phyloP scores from a whole-genome alignment of 1,140 invertebrate genomes.

The Bombus soroeensis region DNA sequence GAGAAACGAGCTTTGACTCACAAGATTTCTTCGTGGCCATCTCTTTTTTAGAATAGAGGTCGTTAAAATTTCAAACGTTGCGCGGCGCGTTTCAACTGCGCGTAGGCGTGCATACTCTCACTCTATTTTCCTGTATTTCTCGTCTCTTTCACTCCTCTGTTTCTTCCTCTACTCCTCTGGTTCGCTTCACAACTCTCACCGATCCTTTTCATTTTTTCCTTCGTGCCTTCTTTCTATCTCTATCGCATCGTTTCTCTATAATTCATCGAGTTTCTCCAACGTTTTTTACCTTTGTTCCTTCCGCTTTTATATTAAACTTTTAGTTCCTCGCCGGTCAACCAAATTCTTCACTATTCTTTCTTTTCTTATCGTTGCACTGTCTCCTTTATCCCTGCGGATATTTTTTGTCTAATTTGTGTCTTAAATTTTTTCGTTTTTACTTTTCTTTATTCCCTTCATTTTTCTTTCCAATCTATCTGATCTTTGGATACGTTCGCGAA shows the following conservation, averaged over 20 bases:
- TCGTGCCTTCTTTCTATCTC: neutral
- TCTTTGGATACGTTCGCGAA: neutral
- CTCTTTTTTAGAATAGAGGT: neutral
- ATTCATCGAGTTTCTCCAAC: neutral
- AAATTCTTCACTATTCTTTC: neutral
- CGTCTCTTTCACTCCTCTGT: neutral
- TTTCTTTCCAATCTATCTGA: neutral
- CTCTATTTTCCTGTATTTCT: neutral
- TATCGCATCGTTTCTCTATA: neutral
- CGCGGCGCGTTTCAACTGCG: neutral
- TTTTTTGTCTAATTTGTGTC: neutral
- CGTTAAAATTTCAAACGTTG: slow-evolving; percentile 36
- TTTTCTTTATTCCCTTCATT: neutral
- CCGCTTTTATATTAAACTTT: slow-evolving; percentile 12
- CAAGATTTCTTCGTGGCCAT: neutral
- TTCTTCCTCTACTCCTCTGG: neutral
- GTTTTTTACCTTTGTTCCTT: neutral
- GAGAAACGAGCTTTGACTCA: slow-evolving; percentile 1
- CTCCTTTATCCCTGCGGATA: neutral
- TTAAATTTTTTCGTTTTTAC: neutral
- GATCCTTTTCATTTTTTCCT: too few relatives aligned
- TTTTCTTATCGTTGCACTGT: neutral
- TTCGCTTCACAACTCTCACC: neutral
- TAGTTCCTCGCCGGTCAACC: neutral
- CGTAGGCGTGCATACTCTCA: neutral